phyloP scores from a whole-genome alignment of 2,797 vertebrate genomes.

The Scomberomorus guttatus region DNA sequence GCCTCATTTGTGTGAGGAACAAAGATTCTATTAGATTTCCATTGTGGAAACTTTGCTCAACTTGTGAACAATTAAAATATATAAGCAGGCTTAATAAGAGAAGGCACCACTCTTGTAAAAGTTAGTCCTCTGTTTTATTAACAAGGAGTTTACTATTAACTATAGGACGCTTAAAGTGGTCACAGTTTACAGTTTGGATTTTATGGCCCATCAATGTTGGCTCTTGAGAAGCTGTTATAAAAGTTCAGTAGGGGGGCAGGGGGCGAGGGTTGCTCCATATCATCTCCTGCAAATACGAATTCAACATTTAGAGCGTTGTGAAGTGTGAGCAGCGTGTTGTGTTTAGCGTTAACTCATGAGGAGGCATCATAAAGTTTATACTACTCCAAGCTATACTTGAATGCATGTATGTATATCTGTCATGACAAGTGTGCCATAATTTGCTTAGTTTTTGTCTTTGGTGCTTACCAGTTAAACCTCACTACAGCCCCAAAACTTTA shows the following conservation, averaged over 20 bases:
- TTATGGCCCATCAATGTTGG: constrained; percentile 69
- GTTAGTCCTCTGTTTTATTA: constrained; percentile 69
- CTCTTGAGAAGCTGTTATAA: constrained; percentile 54
- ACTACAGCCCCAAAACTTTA: neutral
- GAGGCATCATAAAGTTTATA: constrained; percentile 1
- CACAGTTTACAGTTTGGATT: constrained; percentile 67
- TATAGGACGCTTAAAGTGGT: constrained; percentile 70
- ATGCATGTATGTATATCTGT: neutral
- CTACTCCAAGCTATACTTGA: neutral
- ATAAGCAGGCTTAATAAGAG: constrained; percentile 55
- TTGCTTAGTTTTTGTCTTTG: neutral
- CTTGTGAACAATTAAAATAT: constrained; percentile 59
- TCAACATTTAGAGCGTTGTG: neutral
- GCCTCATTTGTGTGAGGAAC: constrained; percentile 8
- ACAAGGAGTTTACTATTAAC: constrained; percentile 77
- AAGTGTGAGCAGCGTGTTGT: neutral
- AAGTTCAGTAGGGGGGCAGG: constrained; percentile 30
- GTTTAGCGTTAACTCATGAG: neutral
- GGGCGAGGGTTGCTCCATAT: neutral
- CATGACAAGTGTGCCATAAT: neutral
- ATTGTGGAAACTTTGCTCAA: constrained; percentile 66
- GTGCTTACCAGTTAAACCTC: neutral
- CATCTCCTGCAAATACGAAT: constrained; percentile 22
- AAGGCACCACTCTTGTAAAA: constrained; percentile 62
- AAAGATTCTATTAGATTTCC: constrained; percentile 61